Evolutionary conservation across 2,113 vertebrate species (phyloP).

Genomic region (Zapus hudsonius): DNA sequence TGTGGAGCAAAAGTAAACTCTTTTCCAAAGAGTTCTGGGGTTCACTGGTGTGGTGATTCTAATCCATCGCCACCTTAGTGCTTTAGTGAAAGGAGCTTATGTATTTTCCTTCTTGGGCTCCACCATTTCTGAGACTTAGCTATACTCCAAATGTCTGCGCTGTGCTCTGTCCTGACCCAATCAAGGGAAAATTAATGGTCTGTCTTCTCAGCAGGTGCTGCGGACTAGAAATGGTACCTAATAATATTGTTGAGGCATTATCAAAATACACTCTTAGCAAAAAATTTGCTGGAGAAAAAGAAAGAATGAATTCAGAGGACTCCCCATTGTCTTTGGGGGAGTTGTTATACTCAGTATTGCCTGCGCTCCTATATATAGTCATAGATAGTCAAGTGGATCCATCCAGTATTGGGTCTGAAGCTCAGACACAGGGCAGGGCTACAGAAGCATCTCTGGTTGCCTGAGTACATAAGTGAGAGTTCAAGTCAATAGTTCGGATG

Average conservation of each 20-base stretch:
- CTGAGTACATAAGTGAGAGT: not conserved
- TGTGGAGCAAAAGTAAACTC: not conserved
- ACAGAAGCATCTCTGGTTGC: not conserved
- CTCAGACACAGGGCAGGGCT: not conserved
- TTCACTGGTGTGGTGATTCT: not conserved
- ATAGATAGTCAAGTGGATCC: no score
- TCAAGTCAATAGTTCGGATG: not conserved
- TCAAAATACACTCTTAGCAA: not conserved
- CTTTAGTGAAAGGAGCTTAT: not conserved
- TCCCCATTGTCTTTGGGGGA: not conserved
- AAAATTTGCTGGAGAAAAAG: not conserved
- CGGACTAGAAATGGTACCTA: not conserved
- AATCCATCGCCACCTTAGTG: not conserved
- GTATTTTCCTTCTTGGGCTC: not conserved
- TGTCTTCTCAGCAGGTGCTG: not conserved
- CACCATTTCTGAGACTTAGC: not conserved
- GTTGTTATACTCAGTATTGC: not conserved
- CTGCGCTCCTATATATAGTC: not conserved
- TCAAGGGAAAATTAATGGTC: not conserved
- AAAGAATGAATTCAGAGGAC: not conserved
- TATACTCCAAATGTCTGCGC: not conserved
- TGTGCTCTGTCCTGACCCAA: not conserved
- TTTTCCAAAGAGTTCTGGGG: not conserved
- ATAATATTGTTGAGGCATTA: not conserved
- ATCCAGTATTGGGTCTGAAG: not conserved